phyloP scores from a whole-genome alignment of 1,140 invertebrate genomes.

The Drosophila littoralis region DNA sequence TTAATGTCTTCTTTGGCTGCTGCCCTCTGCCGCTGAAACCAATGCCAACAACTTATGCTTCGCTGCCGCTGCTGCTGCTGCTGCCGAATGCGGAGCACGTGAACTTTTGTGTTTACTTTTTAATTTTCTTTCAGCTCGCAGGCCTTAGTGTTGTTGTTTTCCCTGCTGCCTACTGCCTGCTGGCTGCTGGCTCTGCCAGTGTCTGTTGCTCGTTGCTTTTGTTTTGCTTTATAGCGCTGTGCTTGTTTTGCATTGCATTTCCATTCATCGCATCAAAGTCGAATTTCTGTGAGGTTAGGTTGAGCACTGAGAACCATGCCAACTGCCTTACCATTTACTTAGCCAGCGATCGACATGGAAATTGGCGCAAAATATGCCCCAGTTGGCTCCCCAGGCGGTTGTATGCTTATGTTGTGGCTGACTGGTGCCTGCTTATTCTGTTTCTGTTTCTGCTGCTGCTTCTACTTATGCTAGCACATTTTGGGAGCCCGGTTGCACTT shows the following conservation, averaged over 20 bases:
- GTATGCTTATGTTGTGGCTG: slow-evolving; percentile 53
- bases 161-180: not conserved
- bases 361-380: slow-evolving; percentile 79
- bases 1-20: slow-evolving; percentile 22
- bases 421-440: slow-evolving; percentile 15
- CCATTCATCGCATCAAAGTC: slow-evolving; percentile 63
- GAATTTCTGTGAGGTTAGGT: slow-evolving; percentile 14
- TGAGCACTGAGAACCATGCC: slow-evolving; percentile 36
- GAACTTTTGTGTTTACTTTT: slow-evolving; percentile 82
- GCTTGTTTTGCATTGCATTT: slow-evolving; percentile 60
- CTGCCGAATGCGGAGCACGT: slow-evolving; percentile 65
- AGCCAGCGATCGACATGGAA: slow-evolving; percentile 70
- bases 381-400: slow-evolving; percentile 56
- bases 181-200: slow-evolving; percentile 13
- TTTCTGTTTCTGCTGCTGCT: slow-evolving; percentile 28
- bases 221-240: slow-evolving; percentile 5
- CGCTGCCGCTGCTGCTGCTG: slow-evolving; percentile 12
- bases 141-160: slow-evolving; percentile 44
- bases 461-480: slow-evolving; percentile 44
- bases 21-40: not conserved
- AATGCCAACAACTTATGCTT: not conserved
- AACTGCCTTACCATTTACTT: slow-evolving; percentile 51
- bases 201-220: slow-evolving; percentile 31
- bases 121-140: slow-evolving; percentile 65
- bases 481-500: slow-evolving; percentile 37